A percentile compares a stretch with the other conserved stretches of the same genome.
Conservation (phyloP, 2,888 invertebrate species). For the Theristus sp. region DNA sequence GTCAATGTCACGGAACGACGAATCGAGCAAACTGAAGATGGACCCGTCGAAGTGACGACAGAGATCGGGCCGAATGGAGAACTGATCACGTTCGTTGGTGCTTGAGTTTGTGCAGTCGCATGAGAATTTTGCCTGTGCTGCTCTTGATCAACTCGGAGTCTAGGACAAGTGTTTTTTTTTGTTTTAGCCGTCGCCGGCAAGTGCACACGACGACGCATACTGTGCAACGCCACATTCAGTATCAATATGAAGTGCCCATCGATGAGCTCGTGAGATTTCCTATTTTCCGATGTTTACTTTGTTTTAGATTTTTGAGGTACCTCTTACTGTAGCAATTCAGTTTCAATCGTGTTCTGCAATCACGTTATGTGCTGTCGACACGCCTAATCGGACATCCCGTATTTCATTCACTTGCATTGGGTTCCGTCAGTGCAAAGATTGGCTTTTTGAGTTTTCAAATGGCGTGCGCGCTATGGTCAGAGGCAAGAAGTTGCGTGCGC, state of each 20-base stretch:
- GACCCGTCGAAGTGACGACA: slow-evolving; percentile 5
- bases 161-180: no score
- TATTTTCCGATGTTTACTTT: no score
- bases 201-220: slow-evolving; percentile 13
- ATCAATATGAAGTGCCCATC: background rate
- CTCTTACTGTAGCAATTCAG: no score
- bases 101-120: background rate
- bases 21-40: slow-evolving; percentile 18
- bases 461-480: no score
- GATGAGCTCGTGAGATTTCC: background rate
- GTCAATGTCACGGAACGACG: background rate
- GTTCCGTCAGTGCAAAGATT: no score
- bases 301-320: no score
- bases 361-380: no score
- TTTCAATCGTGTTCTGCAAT: no score
- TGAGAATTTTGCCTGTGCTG: background rate
- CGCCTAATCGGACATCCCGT: no score
- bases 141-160: background rate
- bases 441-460: no score
- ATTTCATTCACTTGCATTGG: no score
- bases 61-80: slow-evolving; percentile 23
- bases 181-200: slow-evolving; percentile 1
- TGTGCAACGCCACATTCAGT: slow-evolving; percentile 17
- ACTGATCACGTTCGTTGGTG: slow-evolving; percentile 12
- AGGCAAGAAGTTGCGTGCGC: no score